Percentiles rank a stretch among this genome's conserved stretches.
Evolutionary conservation across 2,888 invertebrate genomes (phyloP).

Genomic region (Linnaemya tessellans): DNA sequence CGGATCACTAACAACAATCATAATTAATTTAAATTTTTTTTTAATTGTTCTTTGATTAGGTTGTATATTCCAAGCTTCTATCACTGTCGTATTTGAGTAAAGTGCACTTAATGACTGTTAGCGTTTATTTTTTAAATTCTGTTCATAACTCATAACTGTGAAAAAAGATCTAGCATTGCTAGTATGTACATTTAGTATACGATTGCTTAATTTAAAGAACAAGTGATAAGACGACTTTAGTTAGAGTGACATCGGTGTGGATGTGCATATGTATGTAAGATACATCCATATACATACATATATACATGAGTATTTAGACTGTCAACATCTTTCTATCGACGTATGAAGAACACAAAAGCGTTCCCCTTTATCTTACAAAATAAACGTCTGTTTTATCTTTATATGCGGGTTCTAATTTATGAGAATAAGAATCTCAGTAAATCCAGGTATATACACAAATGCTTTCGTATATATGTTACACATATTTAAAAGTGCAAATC

Average conservation of each 20-base stretch:
- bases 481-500: neutral
- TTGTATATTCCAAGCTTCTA: slow-evolving; percentile 25
- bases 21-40: slow-evolving; percentile 45
- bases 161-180: slow-evolving; percentile 40
- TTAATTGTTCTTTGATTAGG: slow-evolving; percentile 16
- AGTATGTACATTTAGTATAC: slow-evolving; percentile 61
- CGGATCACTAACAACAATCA: slow-evolving; percentile 62
- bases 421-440: neutral
- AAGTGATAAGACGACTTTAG: slow-evolving; percentile 71
- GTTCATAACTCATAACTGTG: slow-evolving; percentile 31
- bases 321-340: slow-evolving; percentile 24
- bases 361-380: neutral
- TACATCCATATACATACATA: neutral
- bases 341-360: neutral
- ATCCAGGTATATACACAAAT: neutral
- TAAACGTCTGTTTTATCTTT: neutral
- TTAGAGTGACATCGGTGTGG: slow-evolving; percentile 14
- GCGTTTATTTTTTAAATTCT: slow-evolving; percentile 43
- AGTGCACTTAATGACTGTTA: slow-evolving; percentile 53
- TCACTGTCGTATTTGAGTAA: slow-evolving; percentile 33
- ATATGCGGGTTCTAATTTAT: neutral
- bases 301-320: slow-evolving; percentile 14
- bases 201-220: slow-evolving; percentile 80
- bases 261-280: too few species aligned
- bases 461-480: neutral